Base-by-base conservation (phyloP, 2,113 vertebrate genomes). In the Gallinago media region DNA sequence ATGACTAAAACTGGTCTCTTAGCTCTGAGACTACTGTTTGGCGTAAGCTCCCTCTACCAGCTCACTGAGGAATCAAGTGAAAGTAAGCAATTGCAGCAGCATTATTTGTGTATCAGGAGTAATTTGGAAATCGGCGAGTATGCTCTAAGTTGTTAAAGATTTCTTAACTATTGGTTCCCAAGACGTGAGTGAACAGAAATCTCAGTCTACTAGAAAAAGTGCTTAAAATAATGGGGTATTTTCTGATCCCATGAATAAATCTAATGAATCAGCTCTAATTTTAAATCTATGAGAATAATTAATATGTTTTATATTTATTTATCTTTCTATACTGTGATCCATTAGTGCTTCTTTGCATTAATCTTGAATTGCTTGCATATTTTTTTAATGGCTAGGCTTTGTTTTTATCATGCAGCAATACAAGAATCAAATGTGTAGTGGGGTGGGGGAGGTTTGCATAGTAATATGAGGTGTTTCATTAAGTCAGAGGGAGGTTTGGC, bases 391-490 rank as follows among this genome's bases (percentile, higher is more conserved):
- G 5, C 16, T 50, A 27, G 68, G 31, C 63, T 74, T 92, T 88
- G 59, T 88, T 95, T 95, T 93, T 71, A 21, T 81, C 10, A 1
- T 55, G 40, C 91, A 83, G 46, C 82, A 82, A 31, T 92, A 67
- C 55, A 56, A 80, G 70, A 91, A 68, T 68, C 63, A 83, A 85
- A 61, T 44, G 59, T 38, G 5, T 83, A 32, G 62, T 55, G 75
- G 50, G 9, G 14, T 54, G 83, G 89, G 75, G 76, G 87, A 96
- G 76, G 93, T 74, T 83, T 58, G 62, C 88, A 58, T 72, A 77
- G 92, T 89, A 83, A 52, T 92, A 85, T 85, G 92, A 96, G 61
- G 75, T 78, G 76, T 92, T 97, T 92, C 66, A 83, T 96, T 85
- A 84, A 94, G 62, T 81, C 36, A 16, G 80, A 73, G 78, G 86